Evolutionary conservation across 2,888 invertebrate genomes (phyloP).

Genomic region (Lasioglossum oenotherae): DNA sequence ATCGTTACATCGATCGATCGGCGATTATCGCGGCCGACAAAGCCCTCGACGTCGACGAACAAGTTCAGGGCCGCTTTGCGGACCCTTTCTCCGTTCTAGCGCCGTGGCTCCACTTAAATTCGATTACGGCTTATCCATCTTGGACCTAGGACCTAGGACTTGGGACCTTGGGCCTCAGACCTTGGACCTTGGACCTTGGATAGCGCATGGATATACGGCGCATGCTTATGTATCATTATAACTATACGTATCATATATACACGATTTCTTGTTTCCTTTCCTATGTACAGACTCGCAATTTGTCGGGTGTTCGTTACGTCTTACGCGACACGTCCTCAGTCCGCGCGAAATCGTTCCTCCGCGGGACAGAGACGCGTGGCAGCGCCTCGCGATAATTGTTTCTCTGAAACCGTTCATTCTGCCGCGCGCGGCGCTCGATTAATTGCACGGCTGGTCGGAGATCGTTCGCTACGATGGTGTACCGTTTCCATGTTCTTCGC

Average conservation of each 20-base stretch:
- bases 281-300: constrained; percentile 72
- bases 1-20: constrained; percentile 64
- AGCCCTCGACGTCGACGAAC: constrained; percentile 32
- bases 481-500: background rate
- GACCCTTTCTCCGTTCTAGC: background rate
- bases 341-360: background rate
- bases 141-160: constrained; percentile 46
- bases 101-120: constrained; percentile 59
- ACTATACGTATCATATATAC: constrained; percentile 62
- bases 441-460: constrained; percentile 20
- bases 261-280: constrained; percentile 61
- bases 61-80: background rate
- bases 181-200: background rate
- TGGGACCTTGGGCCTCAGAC: background rate
- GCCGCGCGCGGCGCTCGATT: constrained; percentile 11
- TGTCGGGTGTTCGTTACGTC: constrained; percentile 38
- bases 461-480: constrained; percentile 17
- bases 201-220: constrained; percentile 74
- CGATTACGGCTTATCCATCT: constrained; percentile 70
- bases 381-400: background rate
- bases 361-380: constrained; percentile 15
- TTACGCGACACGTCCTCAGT: constrained; percentile 26
- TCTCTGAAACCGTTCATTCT: background rate
- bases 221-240: constrained; percentile 68
- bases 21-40: constrained; percentile 52